These are phyloP conservation scores for Jaculus jaculus DNA, from an alignment of 2,113 vertebrate genomes.

Conservation along the genomic window DNA sequence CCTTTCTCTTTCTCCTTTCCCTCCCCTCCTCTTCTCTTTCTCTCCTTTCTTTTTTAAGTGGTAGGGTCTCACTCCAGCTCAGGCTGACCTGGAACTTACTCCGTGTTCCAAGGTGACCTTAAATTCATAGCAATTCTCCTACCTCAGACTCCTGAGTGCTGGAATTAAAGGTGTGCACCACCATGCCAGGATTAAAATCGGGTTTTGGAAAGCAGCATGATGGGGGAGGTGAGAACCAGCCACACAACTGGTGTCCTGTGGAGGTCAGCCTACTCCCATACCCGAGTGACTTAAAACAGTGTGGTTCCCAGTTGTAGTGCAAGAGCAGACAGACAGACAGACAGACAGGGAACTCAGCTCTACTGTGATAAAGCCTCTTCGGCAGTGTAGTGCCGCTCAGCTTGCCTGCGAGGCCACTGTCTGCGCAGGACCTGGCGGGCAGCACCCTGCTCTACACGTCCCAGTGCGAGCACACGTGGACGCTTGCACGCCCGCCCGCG, in stretches of 20 bases:
- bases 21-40: no score
- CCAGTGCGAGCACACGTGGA: no score
- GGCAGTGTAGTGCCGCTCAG: not conserved
- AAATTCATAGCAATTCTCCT: no score
- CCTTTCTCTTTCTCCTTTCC: no score
- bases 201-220: not conserved
- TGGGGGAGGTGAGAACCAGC: not conserved
- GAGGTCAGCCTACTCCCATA: not conserved
- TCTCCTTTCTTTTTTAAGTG: no score
- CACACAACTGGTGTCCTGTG: accelerated
- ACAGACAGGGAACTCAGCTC: not conserved
- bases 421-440: not conserved
- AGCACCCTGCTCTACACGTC: not conserved
- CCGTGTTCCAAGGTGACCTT: no score
- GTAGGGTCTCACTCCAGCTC: no score
- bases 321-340: not conserved
- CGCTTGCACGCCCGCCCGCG: not conserved
- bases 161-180: no score
- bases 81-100: no score
- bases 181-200: not conserved
- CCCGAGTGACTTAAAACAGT: not conserved
- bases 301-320: not conserved
- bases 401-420: no score
- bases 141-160: no score
- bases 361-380: not conserved